Conservation (phyloP, 2,888 invertebrate species). For the Brachyptera putata region DNA sequence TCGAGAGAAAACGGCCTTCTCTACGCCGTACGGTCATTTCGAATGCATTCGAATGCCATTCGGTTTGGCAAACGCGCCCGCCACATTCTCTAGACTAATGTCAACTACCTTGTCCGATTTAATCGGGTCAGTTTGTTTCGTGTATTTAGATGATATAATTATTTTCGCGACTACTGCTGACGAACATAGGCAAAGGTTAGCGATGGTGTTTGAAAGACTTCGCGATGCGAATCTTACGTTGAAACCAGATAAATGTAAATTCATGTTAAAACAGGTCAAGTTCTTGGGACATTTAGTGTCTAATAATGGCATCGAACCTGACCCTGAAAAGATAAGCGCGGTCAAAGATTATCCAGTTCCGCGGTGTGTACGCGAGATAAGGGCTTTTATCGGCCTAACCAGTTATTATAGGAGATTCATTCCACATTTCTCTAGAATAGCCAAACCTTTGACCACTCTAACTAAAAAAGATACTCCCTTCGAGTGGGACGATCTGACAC, state of each 20-base stretch:
- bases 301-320: background rate
- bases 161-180: background rate
- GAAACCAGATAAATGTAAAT: slow-evolving; percentile 10
- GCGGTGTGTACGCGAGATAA: background rate
- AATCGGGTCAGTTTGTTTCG: background rate
- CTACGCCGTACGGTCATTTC: background rate
- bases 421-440: background rate
- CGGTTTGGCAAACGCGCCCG: background rate
- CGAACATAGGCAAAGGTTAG: background rate
- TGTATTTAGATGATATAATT: slow-evolving; percentile 8
- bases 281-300: slow-evolving; percentile 6
- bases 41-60: background rate
- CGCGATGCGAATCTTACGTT: background rate
- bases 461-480: background rate
- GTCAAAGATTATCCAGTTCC: background rate
- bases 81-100: background rate
- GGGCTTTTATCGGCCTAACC: background rate
- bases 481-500: background rate
- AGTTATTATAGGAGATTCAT: slow-evolving; percentile 6
- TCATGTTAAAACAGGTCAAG: background rate
- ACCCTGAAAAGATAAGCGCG: background rate
- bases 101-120: background rate
- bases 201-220: background rate
- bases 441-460: background rate
- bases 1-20: background rate